Conservation (phyloP, 2,888 invertebrate genomes). For the Rhagonycha lutea region DNA sequence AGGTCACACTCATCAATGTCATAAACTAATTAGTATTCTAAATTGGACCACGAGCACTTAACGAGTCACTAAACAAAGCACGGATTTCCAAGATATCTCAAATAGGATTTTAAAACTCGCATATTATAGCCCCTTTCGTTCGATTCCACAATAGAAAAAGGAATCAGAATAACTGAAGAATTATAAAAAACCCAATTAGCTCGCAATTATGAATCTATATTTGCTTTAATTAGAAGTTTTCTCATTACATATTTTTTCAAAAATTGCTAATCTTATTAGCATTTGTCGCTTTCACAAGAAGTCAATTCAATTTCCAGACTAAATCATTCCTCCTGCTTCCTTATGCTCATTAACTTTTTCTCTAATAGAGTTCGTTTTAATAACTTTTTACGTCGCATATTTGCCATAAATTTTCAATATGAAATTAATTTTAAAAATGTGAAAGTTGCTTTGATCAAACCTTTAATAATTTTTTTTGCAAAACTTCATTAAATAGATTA, state of each 20-base stretch:
- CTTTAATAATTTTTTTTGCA: background rate
- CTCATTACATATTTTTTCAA: conserved; percentile 27
- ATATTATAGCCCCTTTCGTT: conserved; percentile 9
- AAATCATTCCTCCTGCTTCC: conserved; percentile 19
- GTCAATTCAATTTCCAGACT: conserved; percentile 35
- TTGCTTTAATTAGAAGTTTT: conserved; percentile 29
- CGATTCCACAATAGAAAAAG: conserved; percentile 3
- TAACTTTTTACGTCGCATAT: conserved; percentile 3
- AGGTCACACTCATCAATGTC: conserved; percentile 35
- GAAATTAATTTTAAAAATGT: background rate
- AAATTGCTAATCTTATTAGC: conserved; percentile 36
- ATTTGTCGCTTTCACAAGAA: conserved; percentile 33
- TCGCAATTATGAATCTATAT: conserved; percentile 34
- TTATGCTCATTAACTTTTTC: conserved; percentile 14
- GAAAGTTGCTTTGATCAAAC: background rate
- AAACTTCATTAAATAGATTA: background rate
- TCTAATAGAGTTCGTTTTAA: conserved; percentile 16
- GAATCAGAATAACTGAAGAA: conserved; percentile 9
- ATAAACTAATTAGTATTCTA: conserved; percentile 40
- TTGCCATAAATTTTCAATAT: background rate
- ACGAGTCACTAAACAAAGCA: conserved; percentile 36
- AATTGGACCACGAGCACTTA: conserved; percentile 35
- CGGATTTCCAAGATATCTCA: conserved; percentile 24
- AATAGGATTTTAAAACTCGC: conserved; percentile 27
- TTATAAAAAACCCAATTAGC: conserved; percentile 35